A percentile compares a stretch with the other conserved stretches of the same genome.
phyloP scores from a whole-genome alignment of 1,140 invertebrate genomes.

The Ceratina japonica region DNA sequence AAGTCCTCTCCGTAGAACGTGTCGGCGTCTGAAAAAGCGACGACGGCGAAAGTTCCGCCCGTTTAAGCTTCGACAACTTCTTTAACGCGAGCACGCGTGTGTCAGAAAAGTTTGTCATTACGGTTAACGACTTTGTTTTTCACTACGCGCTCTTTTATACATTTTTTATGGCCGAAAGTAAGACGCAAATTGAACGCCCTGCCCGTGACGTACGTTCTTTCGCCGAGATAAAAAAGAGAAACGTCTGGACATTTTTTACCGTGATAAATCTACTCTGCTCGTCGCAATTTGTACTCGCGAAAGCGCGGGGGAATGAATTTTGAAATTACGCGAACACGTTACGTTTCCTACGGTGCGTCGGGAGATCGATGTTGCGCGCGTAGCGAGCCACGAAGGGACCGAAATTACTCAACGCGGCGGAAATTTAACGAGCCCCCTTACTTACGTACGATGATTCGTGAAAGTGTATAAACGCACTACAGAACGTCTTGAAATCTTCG shows the following conservation, averaged over 20 bases:
- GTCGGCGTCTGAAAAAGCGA: conserved; percentile 10
- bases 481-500: too few species aligned
- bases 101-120: neutral
- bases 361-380: neutral
- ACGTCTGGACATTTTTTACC: too few species aligned
- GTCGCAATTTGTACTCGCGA: too few species aligned
- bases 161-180: too few species aligned
- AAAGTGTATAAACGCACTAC: neutral
- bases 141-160: neutral
- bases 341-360: neutral
- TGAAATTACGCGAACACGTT: neutral
- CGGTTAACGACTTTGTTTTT: neutral
- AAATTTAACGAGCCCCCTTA: conserved; percentile 26
- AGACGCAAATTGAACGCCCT: neutral
- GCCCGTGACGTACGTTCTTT: neutral
- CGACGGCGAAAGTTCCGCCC: conserved; percentile 16
- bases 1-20: conserved; percentile 13
- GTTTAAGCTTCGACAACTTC: neutral
- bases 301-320: too few species aligned
- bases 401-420: conserved; percentile 3
- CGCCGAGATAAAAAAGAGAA: neutral
- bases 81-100: neutral
- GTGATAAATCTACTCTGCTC: too few species aligned
- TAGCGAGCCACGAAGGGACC: neutral
- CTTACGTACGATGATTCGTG: too few species aligned